A percentile compares a stretch with the other conserved stretches of the same genome.
phyloP scores from a whole-genome alignment of 2,113 vertebrate species.

The Bettongia penicillata region DNA sequence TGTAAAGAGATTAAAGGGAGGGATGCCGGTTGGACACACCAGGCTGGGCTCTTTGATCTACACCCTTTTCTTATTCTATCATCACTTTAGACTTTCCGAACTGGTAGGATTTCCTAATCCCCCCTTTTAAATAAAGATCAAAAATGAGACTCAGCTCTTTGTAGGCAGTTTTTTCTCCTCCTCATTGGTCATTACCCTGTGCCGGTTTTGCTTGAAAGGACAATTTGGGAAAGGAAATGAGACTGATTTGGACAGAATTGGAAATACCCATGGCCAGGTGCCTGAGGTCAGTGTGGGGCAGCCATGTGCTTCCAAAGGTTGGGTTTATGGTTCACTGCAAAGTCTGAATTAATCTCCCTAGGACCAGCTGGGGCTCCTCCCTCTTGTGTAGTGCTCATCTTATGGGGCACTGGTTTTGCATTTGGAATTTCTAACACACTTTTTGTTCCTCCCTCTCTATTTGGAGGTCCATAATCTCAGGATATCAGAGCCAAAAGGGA shows the following conservation, averaged over 20 bases:
- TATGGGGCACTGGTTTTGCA: rapidly evolving
- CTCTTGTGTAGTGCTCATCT: rapidly evolving
- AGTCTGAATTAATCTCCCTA: background rate
- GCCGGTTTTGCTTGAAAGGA: slow-evolving; percentile 56
- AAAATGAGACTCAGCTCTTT: slow-evolving; percentile 61
- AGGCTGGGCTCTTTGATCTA: slow-evolving; percentile 56
- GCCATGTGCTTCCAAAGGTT: background rate
- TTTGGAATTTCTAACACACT: background rate
- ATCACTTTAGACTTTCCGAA: slow-evolving; percentile 38
- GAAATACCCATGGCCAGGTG: background rate
- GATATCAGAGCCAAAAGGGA: background rate
- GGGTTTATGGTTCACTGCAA: rapidly evolving
- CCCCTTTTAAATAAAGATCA: slow-evolving; percentile 78
- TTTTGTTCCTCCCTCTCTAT: background rate
- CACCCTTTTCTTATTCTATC: slow-evolving; percentile 38
- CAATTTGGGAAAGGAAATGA: background rate
- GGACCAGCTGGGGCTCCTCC: background rate
- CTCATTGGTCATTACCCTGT: slow-evolving; percentile 40
- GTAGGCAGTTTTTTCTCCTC: slow-evolving; percentile 30
- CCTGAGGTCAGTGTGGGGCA: background rate
- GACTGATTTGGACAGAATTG: background rate
- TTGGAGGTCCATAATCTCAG: background rate
- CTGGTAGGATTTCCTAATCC: slow-evolving; percentile 73
- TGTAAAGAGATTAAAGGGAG: background rate
- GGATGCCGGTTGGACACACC: background rate